A percentile compares a stretch with the other conserved stretches of the same genome.
phyloP scores from a whole-genome alignment of 1,140 invertebrate genomes.

The Pseudachorutes palmiensis region DNA sequence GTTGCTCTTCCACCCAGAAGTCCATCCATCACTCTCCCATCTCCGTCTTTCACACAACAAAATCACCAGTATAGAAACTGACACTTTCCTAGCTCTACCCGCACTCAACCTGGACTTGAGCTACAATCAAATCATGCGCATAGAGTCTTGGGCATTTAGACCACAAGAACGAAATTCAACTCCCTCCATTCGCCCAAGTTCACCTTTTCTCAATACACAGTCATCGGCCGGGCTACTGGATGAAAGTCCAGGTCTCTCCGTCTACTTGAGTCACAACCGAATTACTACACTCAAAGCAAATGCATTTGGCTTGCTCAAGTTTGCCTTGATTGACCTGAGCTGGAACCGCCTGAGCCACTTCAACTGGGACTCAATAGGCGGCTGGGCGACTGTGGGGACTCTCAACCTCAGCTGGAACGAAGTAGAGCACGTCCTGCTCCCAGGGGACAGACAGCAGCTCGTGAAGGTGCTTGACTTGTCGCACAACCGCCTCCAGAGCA shows the following conservation, averaged over 20 bases:
- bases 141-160: too few relatives aligned
- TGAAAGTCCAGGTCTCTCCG: constrained; percentile 41
- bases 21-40: constrained; percentile 66
- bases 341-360: constrained; percentile 64
- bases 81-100: constrained; percentile 44
- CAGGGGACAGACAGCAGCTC: not conserved
- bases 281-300: constrained; percentile 54
- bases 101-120: constrained; percentile 33
- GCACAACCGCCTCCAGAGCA: constrained; percentile 62
- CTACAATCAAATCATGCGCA: constrained; percentile 36
- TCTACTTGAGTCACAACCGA: constrained; percentile 63
- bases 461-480: constrained; percentile 63
- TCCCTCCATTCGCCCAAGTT: too few relatives aligned
- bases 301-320: constrained; percentile 50
- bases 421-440: constrained; percentile 61
- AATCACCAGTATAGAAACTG: constrained; percentile 50
- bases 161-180: too few relatives aligned
- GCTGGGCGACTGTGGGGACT: constrained; percentile 59
- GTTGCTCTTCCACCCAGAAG: constrained; percentile 56
- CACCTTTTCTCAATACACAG: too few relatives aligned
- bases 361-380: constrained; percentile 64
- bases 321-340: constrained; percentile 55
- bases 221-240: not conserved
- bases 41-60: constrained; percentile 67
- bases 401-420: constrained; percentile 72